Percentiles rank a stretch among this genome's conserved stretches.
phyloP scores from a whole-genome alignment of 2,797 vertebrate species.

The Otolemur crassicaudatus region DNA sequence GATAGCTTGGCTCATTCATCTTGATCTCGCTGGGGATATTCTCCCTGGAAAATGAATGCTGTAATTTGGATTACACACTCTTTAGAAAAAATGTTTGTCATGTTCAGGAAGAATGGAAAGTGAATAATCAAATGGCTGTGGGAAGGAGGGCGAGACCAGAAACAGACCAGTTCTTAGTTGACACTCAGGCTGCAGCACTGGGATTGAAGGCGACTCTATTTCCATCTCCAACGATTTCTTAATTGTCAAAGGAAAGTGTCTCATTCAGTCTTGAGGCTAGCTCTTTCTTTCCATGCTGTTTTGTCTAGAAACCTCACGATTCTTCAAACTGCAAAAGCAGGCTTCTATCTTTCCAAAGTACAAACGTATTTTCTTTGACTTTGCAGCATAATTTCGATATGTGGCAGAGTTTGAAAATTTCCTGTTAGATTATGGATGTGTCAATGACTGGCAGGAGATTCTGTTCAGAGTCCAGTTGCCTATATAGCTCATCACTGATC shows the following conservation, averaged over 20 bases:
- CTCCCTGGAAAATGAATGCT: constrained; percentile 28
- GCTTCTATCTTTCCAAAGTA: constrained; percentile 52
- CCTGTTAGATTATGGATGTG: constrained; percentile 47
- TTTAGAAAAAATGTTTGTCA: constrained; percentile 14
- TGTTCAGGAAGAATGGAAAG: neutral
- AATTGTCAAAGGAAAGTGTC: constrained; percentile 5
- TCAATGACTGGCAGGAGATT: constrained; percentile 65
- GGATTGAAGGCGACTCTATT: neutral
- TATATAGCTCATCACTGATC: constrained; percentile 49
- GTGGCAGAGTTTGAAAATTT: constrained; percentile 51
- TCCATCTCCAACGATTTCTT: neutral
- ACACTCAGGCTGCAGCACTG: neutral
- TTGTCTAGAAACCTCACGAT: constrained; percentile 48
- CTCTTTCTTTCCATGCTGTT: constrained; percentile 49
- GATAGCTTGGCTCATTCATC: constrained; percentile 14
- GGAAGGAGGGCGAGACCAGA: neutral
- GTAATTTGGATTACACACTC: neutral
- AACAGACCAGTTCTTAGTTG: neutral
- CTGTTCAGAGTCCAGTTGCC: constrained; percentile 61
- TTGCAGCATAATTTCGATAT: constrained; percentile 65
- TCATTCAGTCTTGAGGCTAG: constrained; percentile 11
- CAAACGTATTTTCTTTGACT: constrained; percentile 64
- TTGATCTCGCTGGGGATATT: constrained; percentile 49
- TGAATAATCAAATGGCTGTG: neutral
- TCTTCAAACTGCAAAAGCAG: constrained; percentile 53